A percentile compares a stretch with the other conserved stretches of the same genome.
Evolutionary conservation across 2,888 invertebrate genomes (phyloP).

Genomic region (Ceriagrion tenellum): DNA sequence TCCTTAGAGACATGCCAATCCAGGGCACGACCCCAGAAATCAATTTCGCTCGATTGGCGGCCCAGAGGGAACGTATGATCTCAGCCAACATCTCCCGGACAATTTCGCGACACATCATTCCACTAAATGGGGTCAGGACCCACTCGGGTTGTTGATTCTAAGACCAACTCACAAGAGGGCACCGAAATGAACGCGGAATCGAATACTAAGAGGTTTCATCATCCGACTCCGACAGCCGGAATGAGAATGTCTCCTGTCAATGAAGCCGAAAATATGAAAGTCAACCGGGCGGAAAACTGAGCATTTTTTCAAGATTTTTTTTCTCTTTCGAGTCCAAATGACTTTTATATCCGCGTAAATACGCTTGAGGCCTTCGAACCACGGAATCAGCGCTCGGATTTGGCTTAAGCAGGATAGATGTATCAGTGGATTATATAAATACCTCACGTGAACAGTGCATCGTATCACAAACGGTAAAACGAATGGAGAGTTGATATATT

Average conservation of each 20-base stretch:
- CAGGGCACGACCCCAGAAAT: not conserved
- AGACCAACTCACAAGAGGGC: not conserved
- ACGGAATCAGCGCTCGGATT: too few species aligned
- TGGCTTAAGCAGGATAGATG: too few species aligned
- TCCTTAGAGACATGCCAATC: not conserved
- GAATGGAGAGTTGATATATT: too few species aligned
- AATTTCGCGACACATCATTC: slow-evolving; percentile 1
- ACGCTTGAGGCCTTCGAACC: too few species aligned
- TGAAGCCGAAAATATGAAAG: not conserved
- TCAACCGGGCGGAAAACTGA: not conserved
- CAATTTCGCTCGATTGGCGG: not conserved
- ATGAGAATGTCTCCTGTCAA: not conserved
- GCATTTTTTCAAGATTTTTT: too few species aligned
- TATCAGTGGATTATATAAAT: too few species aligned
- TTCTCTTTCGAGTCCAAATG: too few species aligned
- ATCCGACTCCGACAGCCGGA: not conserved
- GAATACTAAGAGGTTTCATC: not conserved
- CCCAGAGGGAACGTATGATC: not conserved
- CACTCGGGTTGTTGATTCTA: not conserved
- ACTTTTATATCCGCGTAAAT: too few species aligned
- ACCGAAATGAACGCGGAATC: not conserved
- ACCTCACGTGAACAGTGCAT: too few species aligned
- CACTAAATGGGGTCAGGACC: not conserved
- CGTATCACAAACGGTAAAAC: too few species aligned
- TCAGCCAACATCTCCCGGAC: not conserved